Evolutionary conservation across 2,888 invertebrate species (phyloP), one percentile per base, ranked within the genome.

Genomic region (Scelioninae gen. 1): DNA sequence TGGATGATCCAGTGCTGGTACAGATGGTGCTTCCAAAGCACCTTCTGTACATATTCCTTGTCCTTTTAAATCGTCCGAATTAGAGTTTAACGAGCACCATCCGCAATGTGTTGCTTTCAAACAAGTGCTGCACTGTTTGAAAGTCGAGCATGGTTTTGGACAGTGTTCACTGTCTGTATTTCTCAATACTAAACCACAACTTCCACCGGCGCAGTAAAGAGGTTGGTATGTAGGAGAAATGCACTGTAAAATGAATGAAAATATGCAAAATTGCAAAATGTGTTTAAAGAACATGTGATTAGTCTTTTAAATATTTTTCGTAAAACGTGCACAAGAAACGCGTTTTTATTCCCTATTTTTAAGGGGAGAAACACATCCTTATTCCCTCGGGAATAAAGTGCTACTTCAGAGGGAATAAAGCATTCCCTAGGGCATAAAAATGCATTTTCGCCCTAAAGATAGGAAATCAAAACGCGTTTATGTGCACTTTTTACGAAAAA

Each of bases 21-120:
- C n/a, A n/a, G n/a, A 80, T 0, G 95, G 94, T 5, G 94, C 93
- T 84, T 93, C 93, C 63, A 96, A 94, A 0, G 96, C 97, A 0
- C 98, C 98, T 90, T 96, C 96, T 0, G 97, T 96, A 88, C 98
- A 98, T 5, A 97, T 94, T n/a, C 98, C 98, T 88, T 94, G 95
- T 55, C 96, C 96, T 10, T 92, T 92, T 16, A 89, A 85, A 65
- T 91, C 91, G 10, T 93, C 93, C 0, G 93, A 94, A 65, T 94
- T 94, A 16, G 94, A 94, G 69, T 94, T 94, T 16, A 95, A 92
- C 0, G 97, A 96, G 91, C 98, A 98, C 98, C 98, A 99, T 9
- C 98, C 98, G 90, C 98, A 98, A 88, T 97, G 96, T 0, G 97
- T 96, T 88, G 97, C 96, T 84, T 95, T 95, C 55, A 98, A 93